A percentile compares a stretch with the other conserved stretches of the same genome.
These are phyloP conservation scores for Erinaceus europaeus DNA, from an alignment of 2,113 vertebrate genomes.

Conservation along the genomic window DNA sequence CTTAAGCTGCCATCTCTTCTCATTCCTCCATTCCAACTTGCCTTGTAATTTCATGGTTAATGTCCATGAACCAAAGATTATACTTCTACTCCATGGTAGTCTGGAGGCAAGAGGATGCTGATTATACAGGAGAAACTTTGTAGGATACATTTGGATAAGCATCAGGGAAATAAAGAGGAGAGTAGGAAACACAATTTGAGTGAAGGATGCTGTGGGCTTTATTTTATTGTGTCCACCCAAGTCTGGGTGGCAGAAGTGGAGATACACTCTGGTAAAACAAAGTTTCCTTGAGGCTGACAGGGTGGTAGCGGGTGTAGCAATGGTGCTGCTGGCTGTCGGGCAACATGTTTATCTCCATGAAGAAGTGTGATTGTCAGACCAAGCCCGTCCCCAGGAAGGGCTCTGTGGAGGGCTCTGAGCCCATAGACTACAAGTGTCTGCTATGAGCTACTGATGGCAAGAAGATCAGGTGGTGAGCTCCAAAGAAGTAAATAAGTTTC, in stretches of 20 bases:
- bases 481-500: too few relatives aligned
- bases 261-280: rapidly evolving
- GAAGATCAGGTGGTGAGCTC: conserved; percentile 97
- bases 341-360: too few relatives aligned
- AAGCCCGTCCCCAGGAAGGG: conserved; percentile 94
- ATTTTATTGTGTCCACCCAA: not conserved
- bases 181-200: not conserved
- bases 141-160: not conserved
- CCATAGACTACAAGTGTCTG: conserved; percentile 97
- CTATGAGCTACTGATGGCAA: conserved; percentile 96
- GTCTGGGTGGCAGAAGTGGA: not conserved
- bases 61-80: conserved; percentile 49
- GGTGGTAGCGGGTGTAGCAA: too few relatives aligned
- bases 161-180: not conserved
- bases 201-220: not conserved
- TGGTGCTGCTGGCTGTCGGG: too few relatives aligned
- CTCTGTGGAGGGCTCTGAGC: conserved; percentile 89
- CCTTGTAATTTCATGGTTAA: conserved; percentile 57
- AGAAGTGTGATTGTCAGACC: conserved; percentile 95
- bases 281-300: too few relatives aligned
- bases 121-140: conserved; percentile 41
- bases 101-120: conserved; percentile 55
- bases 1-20: conserved; percentile 47
- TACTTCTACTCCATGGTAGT: conserved; percentile 56
- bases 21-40: conserved; percentile 43